These are phyloP conservation scores for Pristionchus mayeri DNA, from an alignment of 2,888 invertebrate genomes.

Conservation along the genomic window DNA sequence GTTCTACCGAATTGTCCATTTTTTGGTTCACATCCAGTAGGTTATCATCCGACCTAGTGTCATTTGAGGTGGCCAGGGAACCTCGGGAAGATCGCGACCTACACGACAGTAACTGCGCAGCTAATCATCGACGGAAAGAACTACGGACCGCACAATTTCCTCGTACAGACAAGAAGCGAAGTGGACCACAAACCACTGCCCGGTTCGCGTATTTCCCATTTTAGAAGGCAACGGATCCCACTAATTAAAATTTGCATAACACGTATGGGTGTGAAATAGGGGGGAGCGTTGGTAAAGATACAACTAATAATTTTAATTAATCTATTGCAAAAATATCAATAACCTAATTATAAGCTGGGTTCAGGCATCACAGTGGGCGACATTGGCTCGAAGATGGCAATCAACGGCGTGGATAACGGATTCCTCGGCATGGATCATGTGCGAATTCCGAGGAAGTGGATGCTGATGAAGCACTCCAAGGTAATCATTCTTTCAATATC, in stretches of 20 bases:
- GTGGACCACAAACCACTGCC: background rate
- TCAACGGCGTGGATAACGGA: slow-evolving; percentile 93
- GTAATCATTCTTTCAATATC: slow-evolving; percentile 78
- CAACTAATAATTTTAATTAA: too few species aligned
- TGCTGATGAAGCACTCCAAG: slow-evolving; percentile 94
- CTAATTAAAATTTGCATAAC: too few species aligned
- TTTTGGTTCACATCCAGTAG: too few species aligned
- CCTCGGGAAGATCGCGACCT: slow-evolving; percentile 91
- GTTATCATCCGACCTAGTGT: too few species aligned
- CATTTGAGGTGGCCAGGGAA: slow-evolving; percentile 99
- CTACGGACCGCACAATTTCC: slow-evolving; percentile 19
- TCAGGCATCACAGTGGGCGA: slow-evolving; percentile 90
- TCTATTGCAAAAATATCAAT: too few species aligned
- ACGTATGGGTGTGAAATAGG: too few species aligned
- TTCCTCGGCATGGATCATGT: slow-evolving; percentile 90
- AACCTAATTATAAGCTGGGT: too few species aligned
- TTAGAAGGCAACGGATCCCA: too few species aligned
- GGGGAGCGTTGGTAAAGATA: too few species aligned
- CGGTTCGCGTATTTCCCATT: slow-evolving; percentile 81
- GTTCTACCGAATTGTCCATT: too few species aligned
- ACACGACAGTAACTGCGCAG: background rate
- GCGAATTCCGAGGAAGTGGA: slow-evolving; percentile 88
- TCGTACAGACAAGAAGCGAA: background rate
- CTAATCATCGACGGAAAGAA: slow-evolving; percentile 85
- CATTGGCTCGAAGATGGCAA: slow-evolving; percentile 93